A percentile compares a stretch with the other conserved stretches of the same genome.
phyloP scores from a whole-genome alignment of 2,797 vertebrate species.

The Acridotheres tristis region DNA sequence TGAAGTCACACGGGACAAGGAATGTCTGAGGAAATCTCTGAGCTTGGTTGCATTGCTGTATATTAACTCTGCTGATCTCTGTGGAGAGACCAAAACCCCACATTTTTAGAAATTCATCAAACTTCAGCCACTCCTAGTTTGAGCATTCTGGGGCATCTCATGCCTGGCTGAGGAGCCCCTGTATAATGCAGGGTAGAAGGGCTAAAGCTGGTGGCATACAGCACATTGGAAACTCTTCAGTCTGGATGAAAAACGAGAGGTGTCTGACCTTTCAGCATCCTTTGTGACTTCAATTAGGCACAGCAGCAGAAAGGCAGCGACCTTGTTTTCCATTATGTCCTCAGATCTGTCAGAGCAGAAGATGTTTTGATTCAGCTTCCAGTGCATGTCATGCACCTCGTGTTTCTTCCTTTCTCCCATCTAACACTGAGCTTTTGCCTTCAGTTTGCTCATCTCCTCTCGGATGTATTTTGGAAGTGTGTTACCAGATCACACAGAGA shows the following conservation, averaged over 20 bases:
- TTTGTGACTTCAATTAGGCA: background rate
- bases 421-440: background rate
- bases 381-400: background rate
- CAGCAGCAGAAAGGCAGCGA: background rate
- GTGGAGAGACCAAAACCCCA: background rate
- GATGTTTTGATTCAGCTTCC: background rate
- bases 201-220: background rate
- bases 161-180: background rate
- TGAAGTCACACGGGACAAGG: background rate
- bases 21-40: background rate
- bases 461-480: background rate
- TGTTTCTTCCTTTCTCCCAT: background rate
- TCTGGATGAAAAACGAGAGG: background rate
- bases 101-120: background rate
- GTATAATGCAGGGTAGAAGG: background rate
- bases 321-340: background rate
- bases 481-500: background rate
- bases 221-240: background rate
- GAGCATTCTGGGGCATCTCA: background rate
- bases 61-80: background rate
- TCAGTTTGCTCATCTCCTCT: background rate
- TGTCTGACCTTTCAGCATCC: background rate
- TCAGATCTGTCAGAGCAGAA: background rate
- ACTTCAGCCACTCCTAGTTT: background rate
- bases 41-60: background rate